Evolutionary conservation across 2,113 vertebrate species (phyloP).

Genomic region (Calypte anna): DNA sequence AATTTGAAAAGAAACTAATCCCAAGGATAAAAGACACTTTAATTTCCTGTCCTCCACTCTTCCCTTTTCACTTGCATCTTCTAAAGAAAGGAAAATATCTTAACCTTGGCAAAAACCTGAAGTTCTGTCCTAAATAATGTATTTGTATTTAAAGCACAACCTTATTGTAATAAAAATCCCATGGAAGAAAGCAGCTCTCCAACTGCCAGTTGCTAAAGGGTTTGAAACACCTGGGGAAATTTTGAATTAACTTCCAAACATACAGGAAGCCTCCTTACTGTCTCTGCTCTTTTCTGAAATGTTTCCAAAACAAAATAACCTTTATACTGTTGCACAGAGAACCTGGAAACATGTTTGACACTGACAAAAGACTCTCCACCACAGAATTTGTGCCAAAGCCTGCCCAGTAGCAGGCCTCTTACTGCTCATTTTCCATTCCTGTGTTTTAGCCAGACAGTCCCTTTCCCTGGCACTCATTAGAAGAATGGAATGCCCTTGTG

Average conservation of each 20-base stretch:
- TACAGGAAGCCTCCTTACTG: neutral
- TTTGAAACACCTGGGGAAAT: neutral
- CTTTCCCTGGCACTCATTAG: neutral
- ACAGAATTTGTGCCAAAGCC: neutral
- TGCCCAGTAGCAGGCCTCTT: neutral
- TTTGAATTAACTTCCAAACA: neutral
- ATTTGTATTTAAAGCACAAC: neutral
- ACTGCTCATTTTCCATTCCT: neutral
- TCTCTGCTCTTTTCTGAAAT: neutral
- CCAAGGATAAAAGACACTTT: neutral
- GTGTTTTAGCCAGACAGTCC: neutral
- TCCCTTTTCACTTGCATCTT: neutral
- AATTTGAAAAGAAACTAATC: constrained; percentile 9
- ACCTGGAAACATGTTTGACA: neutral
- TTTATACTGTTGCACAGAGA: neutral
- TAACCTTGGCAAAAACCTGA: neutral
- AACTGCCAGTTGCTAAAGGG: neutral
- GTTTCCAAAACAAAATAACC: neutral
- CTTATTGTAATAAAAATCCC: neutral
- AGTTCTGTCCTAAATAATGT: neutral
- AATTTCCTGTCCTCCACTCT: neutral
- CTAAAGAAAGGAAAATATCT: neutral
- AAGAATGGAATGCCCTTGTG: neutral
- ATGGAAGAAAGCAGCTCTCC: neutral
- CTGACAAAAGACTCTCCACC: neutral